Percentiles rank a stretch among this genome's conserved stretches.
Evolutionary conservation across 2,888 invertebrate genomes (phyloP).

Genomic region (Nomada fucata): DNA sequence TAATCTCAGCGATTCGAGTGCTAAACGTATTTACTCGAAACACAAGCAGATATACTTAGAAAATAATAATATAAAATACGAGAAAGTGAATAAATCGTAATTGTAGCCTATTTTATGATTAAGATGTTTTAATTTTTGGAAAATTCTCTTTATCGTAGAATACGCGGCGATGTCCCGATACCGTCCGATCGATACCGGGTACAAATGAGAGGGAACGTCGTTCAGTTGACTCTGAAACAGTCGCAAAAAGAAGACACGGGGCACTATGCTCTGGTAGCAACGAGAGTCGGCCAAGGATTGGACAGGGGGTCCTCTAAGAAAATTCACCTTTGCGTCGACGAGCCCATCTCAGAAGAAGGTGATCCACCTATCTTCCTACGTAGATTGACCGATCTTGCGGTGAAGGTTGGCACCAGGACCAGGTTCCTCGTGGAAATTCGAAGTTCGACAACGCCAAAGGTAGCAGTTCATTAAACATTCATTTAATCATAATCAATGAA

Average conservation of each 20-base stretch:
- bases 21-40: not conserved
- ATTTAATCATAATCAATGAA: not conserved
- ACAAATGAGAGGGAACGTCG: conserved; percentile 87
- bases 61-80: no score
- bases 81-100: no score
- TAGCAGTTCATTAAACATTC: conserved; percentile 77
- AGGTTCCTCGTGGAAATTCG: conserved; percentile 93
- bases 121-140: not conserved
- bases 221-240: conserved; percentile 85
- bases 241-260: conserved; percentile 84
- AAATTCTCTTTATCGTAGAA: conserved; percentile 62
- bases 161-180: conserved; percentile 85
- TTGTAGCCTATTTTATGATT: no score
- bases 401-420: conserved; percentile 95
- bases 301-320: conserved; percentile 86
- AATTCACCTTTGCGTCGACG: conserved; percentile 79
- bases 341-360: conserved; percentile 84
- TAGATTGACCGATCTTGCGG: conserved; percentile 93
- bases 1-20: no score
- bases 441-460: conserved; percentile 92
- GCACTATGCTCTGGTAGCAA: conserved; percentile 88
- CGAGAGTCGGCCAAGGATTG: conserved; percentile 86
- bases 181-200: conserved; percentile 88
- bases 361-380: conserved; percentile 93
- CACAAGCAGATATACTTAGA: no score